Evolutionary conservation across 2,888 invertebrate genomes (phyloP), one percentile per base, ranked within the genome.

Genomic region (Thera obeliscata): DNA sequence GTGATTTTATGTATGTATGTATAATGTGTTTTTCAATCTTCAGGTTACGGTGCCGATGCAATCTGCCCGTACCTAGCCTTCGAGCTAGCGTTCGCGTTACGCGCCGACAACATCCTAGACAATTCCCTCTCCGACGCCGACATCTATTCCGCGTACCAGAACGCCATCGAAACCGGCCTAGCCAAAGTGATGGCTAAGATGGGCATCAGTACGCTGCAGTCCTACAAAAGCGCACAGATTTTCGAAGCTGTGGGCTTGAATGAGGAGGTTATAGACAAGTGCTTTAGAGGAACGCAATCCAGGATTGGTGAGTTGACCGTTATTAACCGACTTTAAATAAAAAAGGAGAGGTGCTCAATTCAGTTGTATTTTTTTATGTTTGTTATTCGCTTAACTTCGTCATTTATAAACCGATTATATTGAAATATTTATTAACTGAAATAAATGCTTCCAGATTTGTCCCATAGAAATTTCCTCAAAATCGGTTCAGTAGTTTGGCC

Each of bases 191-290:
- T 99, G 99, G 99, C 99, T 4, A 99, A 99, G 89, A 99, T 99
- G 99, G 99, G 99, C 66, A 99, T 99, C 83, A 99, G 98, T 66
- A 99, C 99, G 0, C 93, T 99, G 52, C 99, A 99, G 87, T 99
- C 99, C 0, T 99, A 99, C 91, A 99, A 99, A 94, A 98, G 99
- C 73, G 99, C 99, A 0, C 99, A 99, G 93, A 99, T 99, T 79
- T 99, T 99, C 85, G 99, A 99, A 90, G 99, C 99, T 0, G 99
- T 99, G 8, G 99, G 99, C 0, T 89, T 99, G 57, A 96, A 97
- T 50, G 95, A 97, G 69, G 99, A 99, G 81, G 97, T 99, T 0
- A 95, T 99, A 70, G 97, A 98, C 67, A 97, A 97, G 81, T 99
- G 99, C 88, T 99, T 99, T 94, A 97, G 95, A 90, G 95, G 95